phyloP scores from a whole-genome alignment of 1,140 invertebrate genomes.

The Lamellibrachia luymesi region DNA sequence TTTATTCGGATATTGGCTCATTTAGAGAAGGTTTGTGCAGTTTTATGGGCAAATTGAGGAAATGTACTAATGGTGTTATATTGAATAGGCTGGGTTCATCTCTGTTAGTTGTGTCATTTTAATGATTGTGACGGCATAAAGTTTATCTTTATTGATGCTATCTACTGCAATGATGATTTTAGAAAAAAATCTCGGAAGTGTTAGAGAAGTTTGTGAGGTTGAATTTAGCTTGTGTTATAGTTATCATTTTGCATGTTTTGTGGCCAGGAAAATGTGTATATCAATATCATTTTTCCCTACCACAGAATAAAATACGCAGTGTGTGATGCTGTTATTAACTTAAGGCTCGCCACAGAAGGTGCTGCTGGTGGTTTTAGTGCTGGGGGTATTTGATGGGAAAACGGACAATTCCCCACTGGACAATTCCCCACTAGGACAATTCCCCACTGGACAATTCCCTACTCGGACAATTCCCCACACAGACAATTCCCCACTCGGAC shows the following conservation, averaged over 20 bases:
- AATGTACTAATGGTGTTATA: neutral
- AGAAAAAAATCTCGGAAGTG: neutral
- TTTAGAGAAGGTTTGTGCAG: neutral
- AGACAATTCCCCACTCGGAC: too few relatives aligned
- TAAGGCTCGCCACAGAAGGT: neutral
- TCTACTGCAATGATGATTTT: neutral
- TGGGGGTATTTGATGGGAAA: neutral
- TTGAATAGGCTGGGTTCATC: neutral
- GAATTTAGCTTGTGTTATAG: neutral
- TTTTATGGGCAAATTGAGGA: neutral
- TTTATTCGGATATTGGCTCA: neutral
- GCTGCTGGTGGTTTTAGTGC: neutral
- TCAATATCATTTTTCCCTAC: neutral
- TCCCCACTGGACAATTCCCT: too few relatives aligned
- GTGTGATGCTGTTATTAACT: neutral
- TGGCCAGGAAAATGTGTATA: neutral
- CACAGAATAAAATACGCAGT: neutral
- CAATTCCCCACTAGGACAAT: too few relatives aligned
- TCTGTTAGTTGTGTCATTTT: neutral
- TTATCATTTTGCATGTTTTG: neutral
- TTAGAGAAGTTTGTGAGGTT: neutral
- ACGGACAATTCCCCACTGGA: too few relatives aligned
- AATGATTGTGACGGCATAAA: neutral
- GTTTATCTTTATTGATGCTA: neutral
- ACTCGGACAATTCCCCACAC: too few relatives aligned